phyloP scores from a whole-genome alignment of 2,113 vertebrate species.

The Pelecanus crispus region DNA sequence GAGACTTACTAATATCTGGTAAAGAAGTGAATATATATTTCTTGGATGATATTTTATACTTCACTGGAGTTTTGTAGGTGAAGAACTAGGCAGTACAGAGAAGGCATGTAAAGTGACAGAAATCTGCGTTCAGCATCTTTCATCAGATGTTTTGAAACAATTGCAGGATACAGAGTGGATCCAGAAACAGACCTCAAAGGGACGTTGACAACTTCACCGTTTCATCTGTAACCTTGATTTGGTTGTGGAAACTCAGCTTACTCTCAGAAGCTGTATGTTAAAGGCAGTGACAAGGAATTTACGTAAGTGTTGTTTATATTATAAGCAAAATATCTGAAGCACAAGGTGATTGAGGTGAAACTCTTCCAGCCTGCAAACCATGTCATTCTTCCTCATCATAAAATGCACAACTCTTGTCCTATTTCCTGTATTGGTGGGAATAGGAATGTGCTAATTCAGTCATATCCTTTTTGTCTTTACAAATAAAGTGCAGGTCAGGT shows the following conservation, averaged over 20 bases:
- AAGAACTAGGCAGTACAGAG: neutral
- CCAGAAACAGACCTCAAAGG: neutral
- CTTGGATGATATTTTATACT: neutral
- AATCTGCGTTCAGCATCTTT: neutral
- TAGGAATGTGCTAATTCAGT: neutral
- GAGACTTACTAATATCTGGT: neutral
- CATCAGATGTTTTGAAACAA: constrained; percentile 11
- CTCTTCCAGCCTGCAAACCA: neutral
- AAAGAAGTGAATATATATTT: neutral
- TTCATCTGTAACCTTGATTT: constrained; percentile 18
- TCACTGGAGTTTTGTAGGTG: neutral
- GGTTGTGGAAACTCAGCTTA: neutral
- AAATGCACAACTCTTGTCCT: neutral
- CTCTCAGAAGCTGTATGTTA: neutral
- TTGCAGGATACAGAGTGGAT: constrained; percentile 47
- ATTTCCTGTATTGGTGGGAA: constrained; percentile 37
- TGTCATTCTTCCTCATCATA: neutral
- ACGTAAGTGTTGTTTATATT: neutral
- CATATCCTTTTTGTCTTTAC: constrained; percentile 14
- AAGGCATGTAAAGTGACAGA: neutral
- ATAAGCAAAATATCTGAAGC: neutral
- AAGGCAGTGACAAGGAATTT: neutral
- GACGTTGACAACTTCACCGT: constrained; percentile 1
- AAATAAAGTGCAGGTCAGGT: neutral
- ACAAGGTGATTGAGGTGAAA: neutral